Evolutionary conservation across 2,888 invertebrate species (phyloP).

Genomic region (Spatulosminthurus flaviceps): DNA sequence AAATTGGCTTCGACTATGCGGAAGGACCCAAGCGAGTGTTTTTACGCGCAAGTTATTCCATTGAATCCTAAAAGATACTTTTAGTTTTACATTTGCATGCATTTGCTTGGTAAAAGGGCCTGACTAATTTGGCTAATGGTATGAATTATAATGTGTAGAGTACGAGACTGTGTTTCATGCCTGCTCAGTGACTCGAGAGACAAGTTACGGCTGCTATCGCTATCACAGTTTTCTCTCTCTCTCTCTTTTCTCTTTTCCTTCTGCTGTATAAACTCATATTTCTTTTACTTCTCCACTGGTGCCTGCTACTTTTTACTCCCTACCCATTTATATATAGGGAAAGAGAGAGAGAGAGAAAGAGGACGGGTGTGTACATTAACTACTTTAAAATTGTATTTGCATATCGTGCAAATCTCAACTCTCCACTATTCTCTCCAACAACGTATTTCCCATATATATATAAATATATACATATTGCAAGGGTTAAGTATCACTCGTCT

Average conservation of each 20-base stretch:
- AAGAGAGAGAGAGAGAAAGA: too few species aligned
- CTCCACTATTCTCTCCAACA: too few species aligned
- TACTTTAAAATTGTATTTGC: conserved; percentile 18
- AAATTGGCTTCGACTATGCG: conserved; percentile 7
- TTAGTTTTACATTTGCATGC: conserved; percentile 36
- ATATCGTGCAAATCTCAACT: conserved; percentile 12
- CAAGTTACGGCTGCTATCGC: conserved; percentile 11
- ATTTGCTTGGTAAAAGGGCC: conserved; percentile 36
- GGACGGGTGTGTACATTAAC: not conserved
- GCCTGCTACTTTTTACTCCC: not conserved
- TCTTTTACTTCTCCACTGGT: not conserved
- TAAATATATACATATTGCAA: too few species aligned
- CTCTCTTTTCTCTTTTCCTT: not conserved
- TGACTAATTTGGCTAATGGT: conserved; percentile 59
- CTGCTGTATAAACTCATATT: conserved; percentile 30
- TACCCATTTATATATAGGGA: not conserved
- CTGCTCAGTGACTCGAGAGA: conserved; percentile 17
- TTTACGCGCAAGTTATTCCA: conserved; percentile 12
- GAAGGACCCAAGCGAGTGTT: conserved; percentile 8
- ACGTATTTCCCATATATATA: too few species aligned
- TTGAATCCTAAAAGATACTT: conserved; percentile 29
- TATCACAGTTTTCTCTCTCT: not conserved
- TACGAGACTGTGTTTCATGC: conserved; percentile 29
- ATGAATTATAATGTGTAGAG: conserved; percentile 51
- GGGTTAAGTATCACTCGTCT: too few species aligned